Evolutionary conservation across 1,140 invertebrate genomes (phyloP), one percentile per base, ranked within the genome.

Genomic region (Cotesia chilonis): DNA sequence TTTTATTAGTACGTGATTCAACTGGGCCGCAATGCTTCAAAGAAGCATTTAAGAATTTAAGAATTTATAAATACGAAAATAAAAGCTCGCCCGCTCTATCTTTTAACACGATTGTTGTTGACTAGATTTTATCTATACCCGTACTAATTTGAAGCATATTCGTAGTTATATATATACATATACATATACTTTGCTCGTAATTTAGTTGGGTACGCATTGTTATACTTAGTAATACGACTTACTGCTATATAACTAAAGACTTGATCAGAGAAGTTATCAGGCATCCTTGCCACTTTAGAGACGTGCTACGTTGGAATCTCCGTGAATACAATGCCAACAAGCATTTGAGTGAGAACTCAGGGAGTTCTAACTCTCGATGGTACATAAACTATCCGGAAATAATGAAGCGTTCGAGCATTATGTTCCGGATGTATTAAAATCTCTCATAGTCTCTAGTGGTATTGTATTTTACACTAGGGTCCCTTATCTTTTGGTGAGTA

Each of bases 231-330:
- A 55, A 4, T 55, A 14, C 12, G 12, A 55, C 54, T 28, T 28
- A 55, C 17, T 14, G 54, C 12, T 64, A 38, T 64, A 47, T 47
- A 37, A 79, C 78, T 80, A 76, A 76, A 75, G 78, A 80, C 81
- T 82, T 81, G 81, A 82, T 82, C 79, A 76, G 72, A 51, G 63
- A 78, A 80, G 76, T 80, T 80, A 79, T 82, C 80, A 75, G 68
- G 54, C 38, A 68, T 68, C 74, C 76, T 75, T 74, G 65, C 71
- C 71, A 71, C 77, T 65, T 75, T 64, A 73, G 73, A 63, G 72
- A 69, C 63, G 63, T 64, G 73, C 70, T 71, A 70, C 77, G 67
- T 74, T 71, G 61, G 35, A 74, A 35, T 75, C 67, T 61, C 35
- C 55, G 54, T 51, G 38, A 38, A 41, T 61, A 66, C 41, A 10